These are phyloP conservation scores for Sepioteuthis lessoniana DNA, from an alignment of 2,888 invertebrate genomes.

Conservation along the genomic window DNA sequence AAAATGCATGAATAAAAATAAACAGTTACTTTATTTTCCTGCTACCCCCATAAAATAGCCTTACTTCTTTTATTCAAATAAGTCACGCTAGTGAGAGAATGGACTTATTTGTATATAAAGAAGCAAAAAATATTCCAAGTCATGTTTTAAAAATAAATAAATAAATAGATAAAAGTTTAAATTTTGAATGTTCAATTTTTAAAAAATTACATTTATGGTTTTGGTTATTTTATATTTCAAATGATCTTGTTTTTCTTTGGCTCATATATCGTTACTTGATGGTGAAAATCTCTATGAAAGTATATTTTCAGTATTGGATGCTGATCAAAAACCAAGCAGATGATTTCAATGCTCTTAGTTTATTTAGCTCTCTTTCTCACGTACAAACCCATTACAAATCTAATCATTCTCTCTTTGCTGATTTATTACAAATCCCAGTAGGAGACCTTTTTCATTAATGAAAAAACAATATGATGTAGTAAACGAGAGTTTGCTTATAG, in stretches of 20 bases:
- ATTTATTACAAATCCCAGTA: background rate
- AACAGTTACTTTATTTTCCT: too few relatives aligned
- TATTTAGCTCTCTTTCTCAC: background rate
- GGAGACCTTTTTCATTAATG: background rate
- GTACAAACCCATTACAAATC: background rate
- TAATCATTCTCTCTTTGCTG: background rate
- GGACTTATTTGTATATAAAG: background rate
- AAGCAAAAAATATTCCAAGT: background rate
- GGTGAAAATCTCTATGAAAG: background rate
- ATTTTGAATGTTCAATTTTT: background rate
- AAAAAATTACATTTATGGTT: background rate
- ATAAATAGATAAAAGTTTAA: background rate
- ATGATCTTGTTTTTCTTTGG: background rate
- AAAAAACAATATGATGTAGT: background rate
- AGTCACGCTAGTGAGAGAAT: background rate
- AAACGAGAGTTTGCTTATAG: background rate
- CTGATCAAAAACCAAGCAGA: conserved; percentile 24
- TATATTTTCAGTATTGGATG: background rate
- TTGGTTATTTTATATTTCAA: too few relatives aligned
- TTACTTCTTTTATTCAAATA: too few relatives aligned
- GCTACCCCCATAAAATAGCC: too few relatives aligned
- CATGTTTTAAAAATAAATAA: background rate
- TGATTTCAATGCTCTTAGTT: background rate
- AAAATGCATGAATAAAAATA: too few relatives aligned
- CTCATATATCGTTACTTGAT: background rate